Percentiles rank a stretch among this genome's conserved stretches.
phyloP scores from a whole-genome alignment of 1,140 invertebrate genomes.

The Copidosoma floridanum region DNA sequence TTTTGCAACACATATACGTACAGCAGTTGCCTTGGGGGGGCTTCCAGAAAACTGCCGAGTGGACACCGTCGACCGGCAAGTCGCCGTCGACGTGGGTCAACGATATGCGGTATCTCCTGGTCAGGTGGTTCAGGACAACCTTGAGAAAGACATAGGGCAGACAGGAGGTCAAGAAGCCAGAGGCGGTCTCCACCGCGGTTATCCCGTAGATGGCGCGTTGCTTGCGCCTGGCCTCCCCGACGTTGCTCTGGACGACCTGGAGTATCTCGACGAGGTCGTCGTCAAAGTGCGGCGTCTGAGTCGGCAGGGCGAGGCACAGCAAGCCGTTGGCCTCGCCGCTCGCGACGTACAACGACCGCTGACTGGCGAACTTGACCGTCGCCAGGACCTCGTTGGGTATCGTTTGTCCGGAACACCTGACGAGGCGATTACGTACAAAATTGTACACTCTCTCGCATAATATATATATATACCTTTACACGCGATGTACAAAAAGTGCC shows the following conservation, averaged over 20 bases:
- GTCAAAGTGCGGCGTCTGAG: constrained; percentile 50
- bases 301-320: constrained; percentile 61
- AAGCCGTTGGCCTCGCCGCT: constrained; percentile 58
- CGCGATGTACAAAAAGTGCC: too few relatives aligned
- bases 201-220: constrained; percentile 70
- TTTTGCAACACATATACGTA: constrained; percentile 50
- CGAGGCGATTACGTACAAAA: too few relatives aligned
- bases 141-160: constrained; percentile 68
- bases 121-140: constrained; percentile 68
- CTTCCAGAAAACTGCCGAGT: constrained; percentile 71
- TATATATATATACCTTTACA: too few relatives aligned
- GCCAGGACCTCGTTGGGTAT: constrained; percentile 59
- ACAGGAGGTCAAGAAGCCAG: constrained; percentile 65
- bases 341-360: constrained; percentile 55
- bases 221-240: constrained; percentile 60
- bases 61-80: constrained; percentile 69
- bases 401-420: constrained; percentile 55
- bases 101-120: constrained; percentile 69
- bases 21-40: constrained; percentile 80
- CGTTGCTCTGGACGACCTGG: constrained; percentile 59
- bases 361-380: constrained; percentile 59
- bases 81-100: constrained; percentile 68
- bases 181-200: constrained; percentile 67
- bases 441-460: too few relatives aligned
- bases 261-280: constrained; percentile 50